Percentiles rank a stretch among this genome's conserved stretches.
Conservation (phyloP, 64 coral and sea anemone species). For the Pocillopora verrucosa region DNA sequence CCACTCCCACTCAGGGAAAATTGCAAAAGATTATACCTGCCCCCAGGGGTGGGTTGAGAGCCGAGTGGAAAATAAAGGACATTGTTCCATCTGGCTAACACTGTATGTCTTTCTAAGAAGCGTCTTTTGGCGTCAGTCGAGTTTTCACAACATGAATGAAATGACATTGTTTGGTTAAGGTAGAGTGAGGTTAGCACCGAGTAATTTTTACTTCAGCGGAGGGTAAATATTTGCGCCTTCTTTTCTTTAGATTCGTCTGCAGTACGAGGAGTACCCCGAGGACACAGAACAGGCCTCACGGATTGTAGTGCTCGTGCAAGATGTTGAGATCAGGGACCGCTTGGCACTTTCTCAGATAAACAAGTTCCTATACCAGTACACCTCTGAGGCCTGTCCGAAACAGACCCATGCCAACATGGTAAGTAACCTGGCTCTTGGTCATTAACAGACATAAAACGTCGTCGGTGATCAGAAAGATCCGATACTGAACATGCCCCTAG, state of each 20-base stretch:
- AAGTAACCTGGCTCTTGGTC: background rate
- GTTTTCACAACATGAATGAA: no score
- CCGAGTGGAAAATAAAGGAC: background rate
- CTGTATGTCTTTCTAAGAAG: no score
- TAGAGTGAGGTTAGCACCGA: no score
- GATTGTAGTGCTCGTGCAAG: conserved; percentile 82
- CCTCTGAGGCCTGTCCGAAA: conserved; percentile 79
- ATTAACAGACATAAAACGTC: no score
- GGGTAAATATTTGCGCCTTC: background rate
- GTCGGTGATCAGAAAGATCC: no score
- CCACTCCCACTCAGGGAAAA: no score
- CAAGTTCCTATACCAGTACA: conserved; percentile 96
- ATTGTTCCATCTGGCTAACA: background rate
- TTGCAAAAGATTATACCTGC: no score
- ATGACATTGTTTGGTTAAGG: no score
- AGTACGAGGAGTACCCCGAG: conserved; percentile 91
- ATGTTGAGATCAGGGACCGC: conserved; percentile 93
- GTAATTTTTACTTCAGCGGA: background rate
- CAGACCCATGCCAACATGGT: conserved; percentile 99
- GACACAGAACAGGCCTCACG: conserved; percentile 79
- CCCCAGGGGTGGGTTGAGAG: background rate
- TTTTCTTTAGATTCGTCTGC: conserved; percentile 82
- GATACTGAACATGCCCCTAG: no score
- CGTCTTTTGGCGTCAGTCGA: no score
- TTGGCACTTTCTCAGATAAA: conserved; percentile 96